phyloP scores from a whole-genome alignment of 2,888 invertebrate genomes.

The Eristalinus sepulchralis region DNA sequence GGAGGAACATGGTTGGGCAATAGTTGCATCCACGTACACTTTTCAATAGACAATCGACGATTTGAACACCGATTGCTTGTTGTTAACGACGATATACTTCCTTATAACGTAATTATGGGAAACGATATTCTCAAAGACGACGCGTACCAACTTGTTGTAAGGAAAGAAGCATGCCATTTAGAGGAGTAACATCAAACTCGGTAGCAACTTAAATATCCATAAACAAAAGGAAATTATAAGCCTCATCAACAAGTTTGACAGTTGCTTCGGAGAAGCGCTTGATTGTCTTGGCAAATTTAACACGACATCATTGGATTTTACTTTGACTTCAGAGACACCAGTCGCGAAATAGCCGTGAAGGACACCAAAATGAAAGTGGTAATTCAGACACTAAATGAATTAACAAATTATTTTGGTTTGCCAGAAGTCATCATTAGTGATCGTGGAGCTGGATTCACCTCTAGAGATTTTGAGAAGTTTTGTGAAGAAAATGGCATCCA shows the following conservation, averaged over 20 bases:
- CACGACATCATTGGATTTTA: too few species aligned
- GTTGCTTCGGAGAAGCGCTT: too few species aligned
- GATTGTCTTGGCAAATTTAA: too few species aligned
- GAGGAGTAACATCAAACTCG: neutral
- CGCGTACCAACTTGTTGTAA: neutral
- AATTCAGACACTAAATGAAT: too few species aligned
- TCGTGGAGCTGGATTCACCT: conserved; percentile 40
- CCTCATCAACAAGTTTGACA: too few species aligned
- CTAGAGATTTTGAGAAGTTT: conserved; percentile 27
- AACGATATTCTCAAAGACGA: neutral
- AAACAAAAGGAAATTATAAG: too few species aligned
- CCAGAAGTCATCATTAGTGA: neutral
- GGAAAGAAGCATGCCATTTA: neutral
- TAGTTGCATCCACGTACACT: neutral
- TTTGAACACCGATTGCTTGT: neutral
- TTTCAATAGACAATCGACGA: neutral
- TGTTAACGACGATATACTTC: neutral
- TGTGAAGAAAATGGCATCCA: conserved; percentile 18
- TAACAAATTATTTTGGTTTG: too few species aligned
- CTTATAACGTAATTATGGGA: neutral
- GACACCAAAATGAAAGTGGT: too few species aligned
- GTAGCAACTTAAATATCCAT: too few species aligned
- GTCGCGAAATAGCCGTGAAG: too few species aligned
- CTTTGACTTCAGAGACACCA: too few species aligned
- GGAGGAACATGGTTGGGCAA: neutral